phyloP scores from a whole-genome alignment of 2,113 vertebrate species.

The Serinus canaria region DNA sequence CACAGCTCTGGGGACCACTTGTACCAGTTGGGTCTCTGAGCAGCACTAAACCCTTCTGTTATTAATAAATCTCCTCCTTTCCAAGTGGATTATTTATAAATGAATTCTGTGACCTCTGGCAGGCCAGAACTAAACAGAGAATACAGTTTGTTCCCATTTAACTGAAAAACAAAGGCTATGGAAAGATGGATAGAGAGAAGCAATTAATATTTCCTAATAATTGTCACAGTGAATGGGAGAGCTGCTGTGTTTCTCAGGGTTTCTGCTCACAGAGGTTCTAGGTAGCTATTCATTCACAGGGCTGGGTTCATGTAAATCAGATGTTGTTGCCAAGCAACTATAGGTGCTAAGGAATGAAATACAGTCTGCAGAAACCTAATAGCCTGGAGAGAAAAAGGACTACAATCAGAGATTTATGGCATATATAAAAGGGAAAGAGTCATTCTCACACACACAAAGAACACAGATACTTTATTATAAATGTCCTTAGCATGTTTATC shows the following conservation, averaged over 20 bases:
- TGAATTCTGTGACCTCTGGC: conserved; percentile 18
- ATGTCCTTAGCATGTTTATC: conserved; percentile 42
- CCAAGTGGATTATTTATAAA: conserved; percentile 36
- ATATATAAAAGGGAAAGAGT: conserved; percentile 43
- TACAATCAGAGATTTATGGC: conserved; percentile 60
- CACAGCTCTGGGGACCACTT: background rate
- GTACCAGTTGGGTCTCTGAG: background rate
- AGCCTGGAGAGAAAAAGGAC: conserved; percentile 64
- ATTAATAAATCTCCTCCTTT: conserved; percentile 12
- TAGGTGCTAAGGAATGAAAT: conserved; percentile 69
- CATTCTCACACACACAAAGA: conserved; percentile 38
- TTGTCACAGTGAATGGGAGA: background rate
- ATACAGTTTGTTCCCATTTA: background rate
- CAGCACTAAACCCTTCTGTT: background rate
- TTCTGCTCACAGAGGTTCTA: conserved; percentile 45
- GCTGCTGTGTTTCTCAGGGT: background rate
- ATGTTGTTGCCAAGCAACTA: conserved; percentile 67
- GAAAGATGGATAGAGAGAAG: background rate
- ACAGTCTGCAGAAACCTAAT: conserved; percentile 63
- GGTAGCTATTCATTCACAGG: conserved; percentile 44
- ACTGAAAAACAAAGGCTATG: background rate
- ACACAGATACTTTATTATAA: conserved; percentile 47
- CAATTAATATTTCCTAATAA: conserved; percentile 56
- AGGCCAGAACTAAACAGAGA: background rate
- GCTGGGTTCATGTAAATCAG: conserved; percentile 57